These are phyloP conservation scores for Ptyas mucosa DNA, from an alignment of 2,113 vertebrate genomes.

Conservation along the genomic window DNA sequence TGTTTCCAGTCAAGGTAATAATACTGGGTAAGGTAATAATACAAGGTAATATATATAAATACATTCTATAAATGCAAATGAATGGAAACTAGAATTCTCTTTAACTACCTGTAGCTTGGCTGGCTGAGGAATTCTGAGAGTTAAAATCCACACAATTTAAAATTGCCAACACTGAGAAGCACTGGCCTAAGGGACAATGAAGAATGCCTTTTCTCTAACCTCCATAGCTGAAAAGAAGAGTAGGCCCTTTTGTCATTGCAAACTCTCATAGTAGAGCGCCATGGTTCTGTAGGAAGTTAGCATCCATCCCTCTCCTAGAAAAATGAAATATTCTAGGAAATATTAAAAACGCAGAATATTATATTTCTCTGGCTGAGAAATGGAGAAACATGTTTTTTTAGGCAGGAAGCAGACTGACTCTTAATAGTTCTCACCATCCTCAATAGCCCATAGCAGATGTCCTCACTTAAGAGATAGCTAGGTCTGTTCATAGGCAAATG, in stretches of 20 bases:
- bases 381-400: too few relatives aligned
- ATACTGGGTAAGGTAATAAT: not conserved
- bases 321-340: too few relatives aligned
- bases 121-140: not conserved
- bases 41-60: too few relatives aligned
- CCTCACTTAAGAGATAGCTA: too few relatives aligned
- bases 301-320: too few relatives aligned
- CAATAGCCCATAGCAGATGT: too few relatives aligned
- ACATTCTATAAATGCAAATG: not conserved
- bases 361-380: too few relatives aligned
- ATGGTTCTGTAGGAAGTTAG: too few relatives aligned
- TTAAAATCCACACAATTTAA: not conserved
- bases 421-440: too few relatives aligned
- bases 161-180: not conserved
- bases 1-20: not conserved
- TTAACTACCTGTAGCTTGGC: not conserved
- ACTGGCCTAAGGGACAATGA: not conserved
- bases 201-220: not conserved
- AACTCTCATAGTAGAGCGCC: not conserved
- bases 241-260: not conserved
- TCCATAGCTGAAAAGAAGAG: not conserved
- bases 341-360: too few relatives aligned
- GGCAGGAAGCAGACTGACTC: too few relatives aligned
- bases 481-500: too few relatives aligned
- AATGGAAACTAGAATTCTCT: not conserved